Evolutionary conservation across 2,797 vertebrate species (phyloP).

Genomic region (Podargus strigoides): DNA sequence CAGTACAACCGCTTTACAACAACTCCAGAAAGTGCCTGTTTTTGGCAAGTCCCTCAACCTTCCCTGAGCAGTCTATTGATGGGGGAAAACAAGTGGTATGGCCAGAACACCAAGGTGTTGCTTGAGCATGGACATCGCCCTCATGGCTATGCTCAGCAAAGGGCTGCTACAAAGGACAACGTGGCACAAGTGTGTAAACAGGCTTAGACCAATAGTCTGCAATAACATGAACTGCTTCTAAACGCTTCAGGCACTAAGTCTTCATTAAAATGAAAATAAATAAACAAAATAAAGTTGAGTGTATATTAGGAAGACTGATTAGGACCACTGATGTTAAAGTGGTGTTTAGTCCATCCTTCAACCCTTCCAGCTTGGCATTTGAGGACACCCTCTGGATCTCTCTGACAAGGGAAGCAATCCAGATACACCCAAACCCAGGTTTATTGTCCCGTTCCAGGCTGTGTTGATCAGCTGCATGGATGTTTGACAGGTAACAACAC

Average conservation of each 20-base stretch:
- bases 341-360: not conserved
- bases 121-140: accelerated
- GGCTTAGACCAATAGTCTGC: not conserved
- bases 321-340: not conserved
- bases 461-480: not conserved
- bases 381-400: not conserved
- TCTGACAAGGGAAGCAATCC: not conserved
- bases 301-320: not conserved
- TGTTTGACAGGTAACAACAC: not conserved
- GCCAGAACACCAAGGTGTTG: not conserved
- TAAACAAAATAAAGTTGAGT: not conserved
- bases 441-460: not conserved
- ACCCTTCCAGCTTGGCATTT: not conserved
- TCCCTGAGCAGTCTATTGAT: not conserved
- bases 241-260: not conserved
- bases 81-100: not conserved
- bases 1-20: not conserved
- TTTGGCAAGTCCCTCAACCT: not conserved
- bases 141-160: not conserved
- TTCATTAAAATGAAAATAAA: not conserved
- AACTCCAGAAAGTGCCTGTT: not conserved
- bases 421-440: not conserved
- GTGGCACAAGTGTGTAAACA: not conserved
- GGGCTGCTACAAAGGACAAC: not conserved
- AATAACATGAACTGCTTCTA: not conserved